Evolutionary conservation across 2,797 vertebrate species (phyloP), one percentile per base, ranked within the genome.

Genomic region (Remorina albescens): DNA sequence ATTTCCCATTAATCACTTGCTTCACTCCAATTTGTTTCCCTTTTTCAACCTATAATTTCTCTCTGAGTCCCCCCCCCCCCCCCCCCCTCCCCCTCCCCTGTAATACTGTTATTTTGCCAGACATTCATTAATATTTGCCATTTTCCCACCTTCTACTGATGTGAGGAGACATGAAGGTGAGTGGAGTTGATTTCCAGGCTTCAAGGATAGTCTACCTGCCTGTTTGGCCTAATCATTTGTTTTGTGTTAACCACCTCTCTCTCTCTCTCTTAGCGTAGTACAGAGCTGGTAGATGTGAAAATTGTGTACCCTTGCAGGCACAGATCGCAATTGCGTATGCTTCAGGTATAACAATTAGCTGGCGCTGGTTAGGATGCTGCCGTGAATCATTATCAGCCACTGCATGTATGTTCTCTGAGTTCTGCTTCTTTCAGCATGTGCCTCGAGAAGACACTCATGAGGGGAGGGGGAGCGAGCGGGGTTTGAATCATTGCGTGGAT

Each of bases 131-230:
- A 82, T 83, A 67, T 72, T 60, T 71, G 34, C 60, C 61, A 86
- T 80, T 83, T 71, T 84, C 62, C 54, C 81, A 54, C 74, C 76
- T 76, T 76, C 59, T 66, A 50, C 75, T 78, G 76, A 86, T 83
- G 81, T 81, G 78, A 76, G 70, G 78, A 84, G 83, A 80, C 68
- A 56, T 87, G 87, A 93, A 92, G 94, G 95, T 95, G 93, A 94
- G 95, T 94, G 74, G 83, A 85, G 80, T 74, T 76, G 71, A 76
- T 87, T 88, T 83, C 51, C 62, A 59, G 62, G 64, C 57, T 76
- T 51, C 18, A 32, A 63, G 25, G 41, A 50, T 64, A 56, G 51
- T 42, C 19, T 71, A n/a, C 30, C 51, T 65, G 36, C 7, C 32
- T 51, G 18, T 78, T 67, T 42, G 11, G 62, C 11, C 25, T 56